phyloP scores from a whole-genome alignment of 2,113 vertebrate species.

The Macrotus californicus region DNA sequence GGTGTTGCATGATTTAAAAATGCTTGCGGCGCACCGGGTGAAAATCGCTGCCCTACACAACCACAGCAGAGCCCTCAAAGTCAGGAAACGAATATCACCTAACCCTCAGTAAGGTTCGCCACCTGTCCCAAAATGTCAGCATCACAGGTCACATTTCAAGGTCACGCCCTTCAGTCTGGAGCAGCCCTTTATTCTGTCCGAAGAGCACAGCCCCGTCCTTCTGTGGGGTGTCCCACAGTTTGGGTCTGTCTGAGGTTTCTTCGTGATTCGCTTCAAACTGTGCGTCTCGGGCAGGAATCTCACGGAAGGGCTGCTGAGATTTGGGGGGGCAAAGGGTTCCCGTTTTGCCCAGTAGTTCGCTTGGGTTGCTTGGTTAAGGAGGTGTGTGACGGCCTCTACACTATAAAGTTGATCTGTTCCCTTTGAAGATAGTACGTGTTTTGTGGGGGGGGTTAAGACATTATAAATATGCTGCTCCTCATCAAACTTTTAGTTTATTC shows the following conservation, averaged over 20 bases:
- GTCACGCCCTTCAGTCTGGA: neutral
- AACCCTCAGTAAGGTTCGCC: neutral
- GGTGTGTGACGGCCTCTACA: accelerated
- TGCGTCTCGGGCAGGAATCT: no score
- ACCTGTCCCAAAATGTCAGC: neutral
- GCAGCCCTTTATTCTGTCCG: neutral
- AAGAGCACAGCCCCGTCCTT: neutral
- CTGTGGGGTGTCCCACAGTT: neutral
- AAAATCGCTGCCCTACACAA: no score
- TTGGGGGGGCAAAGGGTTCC: neutral
- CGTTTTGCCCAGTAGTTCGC: accelerated
- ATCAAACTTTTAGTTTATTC: neutral
- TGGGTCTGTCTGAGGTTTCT: neutral
- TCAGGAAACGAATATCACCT: neutral
- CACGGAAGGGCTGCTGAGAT: neutral
- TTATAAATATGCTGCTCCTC: neutral
- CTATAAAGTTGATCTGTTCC: neutral
- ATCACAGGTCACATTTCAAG: accelerated
- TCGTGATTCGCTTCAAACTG: neutral
- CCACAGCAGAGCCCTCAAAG: no score
- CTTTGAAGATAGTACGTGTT: neutral
- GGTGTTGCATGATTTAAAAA: no score
- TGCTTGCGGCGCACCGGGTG: no score
- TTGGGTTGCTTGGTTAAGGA: neutral
- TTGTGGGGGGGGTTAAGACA: neutral